These are phyloP conservation scores for Parauchenoglanis ngamensis DNA, from an alignment of 2,797 vertebrate genomes.

Conservation along the genomic window DNA sequence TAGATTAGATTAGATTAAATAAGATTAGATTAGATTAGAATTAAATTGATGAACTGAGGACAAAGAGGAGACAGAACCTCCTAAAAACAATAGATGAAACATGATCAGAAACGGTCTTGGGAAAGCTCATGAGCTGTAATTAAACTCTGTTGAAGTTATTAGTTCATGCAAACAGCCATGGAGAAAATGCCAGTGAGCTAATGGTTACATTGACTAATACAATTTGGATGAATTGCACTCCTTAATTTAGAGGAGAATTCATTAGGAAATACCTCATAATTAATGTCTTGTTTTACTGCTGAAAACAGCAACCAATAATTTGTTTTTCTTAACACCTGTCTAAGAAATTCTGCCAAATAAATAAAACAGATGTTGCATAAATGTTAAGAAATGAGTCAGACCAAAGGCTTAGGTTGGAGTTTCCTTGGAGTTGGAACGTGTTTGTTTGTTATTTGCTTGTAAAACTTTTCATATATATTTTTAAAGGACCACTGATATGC, in stretches of 20 bases:
- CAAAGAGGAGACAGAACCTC: neutral
- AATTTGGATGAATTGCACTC: neutral
- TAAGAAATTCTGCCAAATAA: neutral
- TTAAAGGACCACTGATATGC: neutral
- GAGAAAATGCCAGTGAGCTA: neutral
- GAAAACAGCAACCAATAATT: neutral
- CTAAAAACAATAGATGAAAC: neutral
- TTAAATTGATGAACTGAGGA: slow-evolving; percentile 31
- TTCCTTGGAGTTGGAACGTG: slow-evolving; percentile 6
- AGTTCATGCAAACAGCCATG: neutral
- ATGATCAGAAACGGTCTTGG: neutral
- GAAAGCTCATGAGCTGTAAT: slow-evolving; percentile 25
- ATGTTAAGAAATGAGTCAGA: slow-evolving; percentile 11
- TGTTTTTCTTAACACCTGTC: neutral
- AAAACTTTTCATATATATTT: neutral
- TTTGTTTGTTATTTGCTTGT: slow-evolving; percentile 13
- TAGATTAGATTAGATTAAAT: neutral
- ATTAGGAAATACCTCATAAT: neutral
- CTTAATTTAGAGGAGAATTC: neutral
- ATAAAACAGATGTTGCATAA: slow-evolving; percentile 3
- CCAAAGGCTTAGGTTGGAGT: neutral
- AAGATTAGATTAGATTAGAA: neutral
- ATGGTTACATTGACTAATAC: neutral
- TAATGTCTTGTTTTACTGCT: slow-evolving; percentile 19
- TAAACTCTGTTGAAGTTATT: slow-evolving; percentile 7